Conservation (phyloP, 1,140 invertebrate genomes). For the Matsumurasca onukii region DNA sequence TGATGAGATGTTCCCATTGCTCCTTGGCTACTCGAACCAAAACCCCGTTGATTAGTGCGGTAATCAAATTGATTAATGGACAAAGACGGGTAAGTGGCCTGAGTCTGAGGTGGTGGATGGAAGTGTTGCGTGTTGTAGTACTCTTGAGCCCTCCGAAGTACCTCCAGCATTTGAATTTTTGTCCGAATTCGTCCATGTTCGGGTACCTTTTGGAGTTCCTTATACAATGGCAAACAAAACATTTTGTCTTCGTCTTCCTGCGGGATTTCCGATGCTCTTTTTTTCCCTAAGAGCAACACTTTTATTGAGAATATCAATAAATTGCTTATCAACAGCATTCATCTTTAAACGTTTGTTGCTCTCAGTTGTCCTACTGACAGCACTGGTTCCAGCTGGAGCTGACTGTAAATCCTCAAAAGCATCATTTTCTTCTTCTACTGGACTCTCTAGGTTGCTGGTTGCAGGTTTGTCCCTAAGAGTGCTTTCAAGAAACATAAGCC, state of each 20-base stretch:
- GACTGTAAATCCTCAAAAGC: constrained; percentile 6
- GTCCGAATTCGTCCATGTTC: constrained; percentile 40
- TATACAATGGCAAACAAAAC: constrained; percentile 43
- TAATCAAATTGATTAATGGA: constrained; percentile 3
- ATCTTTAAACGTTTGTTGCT: constrained; percentile 6
- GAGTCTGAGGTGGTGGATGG: not conserved
- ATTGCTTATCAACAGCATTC: constrained; percentile 15
- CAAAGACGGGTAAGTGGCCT: not conserved
- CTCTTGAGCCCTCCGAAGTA: constrained; percentile 28
- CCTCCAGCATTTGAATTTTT: constrained; percentile 40
- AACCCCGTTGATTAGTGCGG: not conserved
- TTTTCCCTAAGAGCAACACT: constrained; percentile 16
- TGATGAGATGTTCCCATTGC: not conserved
- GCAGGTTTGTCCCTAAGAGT: not conserved
- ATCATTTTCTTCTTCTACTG: not conserved
- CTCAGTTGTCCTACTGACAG: not conserved
- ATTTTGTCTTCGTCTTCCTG: constrained; percentile 42
- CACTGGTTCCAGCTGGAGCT: not conserved
- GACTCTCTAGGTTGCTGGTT: not conserved
- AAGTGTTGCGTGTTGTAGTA: not conserved
- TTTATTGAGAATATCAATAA: constrained; percentile 20
- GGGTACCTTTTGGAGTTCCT: constrained; percentile 42
- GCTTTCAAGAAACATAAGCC: not conserved
- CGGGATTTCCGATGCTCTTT: not conserved
- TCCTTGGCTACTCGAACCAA: not conserved